Evolutionary conservation across 2,797 vertebrate genomes (phyloP).

Genomic region (Pantherophis alleghaniensis): DNA sequence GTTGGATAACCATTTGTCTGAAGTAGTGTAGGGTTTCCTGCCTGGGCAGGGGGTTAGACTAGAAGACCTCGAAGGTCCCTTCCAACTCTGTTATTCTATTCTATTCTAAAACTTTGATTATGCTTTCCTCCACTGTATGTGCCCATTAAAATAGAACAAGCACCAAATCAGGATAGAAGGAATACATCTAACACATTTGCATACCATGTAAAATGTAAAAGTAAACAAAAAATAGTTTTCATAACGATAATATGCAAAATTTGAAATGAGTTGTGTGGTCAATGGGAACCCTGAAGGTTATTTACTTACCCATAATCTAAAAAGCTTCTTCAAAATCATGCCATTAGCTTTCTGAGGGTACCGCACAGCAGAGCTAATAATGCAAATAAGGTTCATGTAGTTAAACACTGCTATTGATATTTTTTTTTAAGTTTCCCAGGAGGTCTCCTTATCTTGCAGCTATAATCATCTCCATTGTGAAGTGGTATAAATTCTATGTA

Average conservation of each 20-base stretch:
- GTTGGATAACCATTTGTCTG: too few species aligned
- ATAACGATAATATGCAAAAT: constrained; percentile 26
- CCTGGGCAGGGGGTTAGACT: too few species aligned
- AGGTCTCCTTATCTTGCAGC: constrained; percentile 56
- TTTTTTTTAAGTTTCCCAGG: constrained; percentile 56
- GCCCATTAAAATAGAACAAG: too few species aligned
- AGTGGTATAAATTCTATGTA: constrained; percentile 48
- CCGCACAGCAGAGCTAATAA: constrained; percentile 58
- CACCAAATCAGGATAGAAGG: not conserved
- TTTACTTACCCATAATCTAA: constrained; percentile 61
- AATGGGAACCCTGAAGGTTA: constrained; percentile 52
- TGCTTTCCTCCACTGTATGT: not conserved
- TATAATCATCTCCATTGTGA: constrained; percentile 55
- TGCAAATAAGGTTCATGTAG: constrained; percentile 61
- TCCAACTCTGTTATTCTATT: too few species aligned
- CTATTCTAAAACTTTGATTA: not conserved
- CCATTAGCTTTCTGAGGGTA: constrained; percentile 60
- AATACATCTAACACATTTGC: constrained; percentile 17
- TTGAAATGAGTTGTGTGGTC: constrained; percentile 49
- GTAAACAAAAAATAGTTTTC: constrained; percentile 15
- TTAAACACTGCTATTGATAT: constrained; percentile 65
- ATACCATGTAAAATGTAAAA: constrained; percentile 41
- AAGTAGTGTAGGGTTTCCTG: too few species aligned
- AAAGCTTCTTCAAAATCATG: constrained; percentile 60
- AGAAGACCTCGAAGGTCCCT: too few species aligned